phyloP scores from a whole-genome alignment of 2,797 vertebrate species.

The Eospalax fontanierii region DNA sequence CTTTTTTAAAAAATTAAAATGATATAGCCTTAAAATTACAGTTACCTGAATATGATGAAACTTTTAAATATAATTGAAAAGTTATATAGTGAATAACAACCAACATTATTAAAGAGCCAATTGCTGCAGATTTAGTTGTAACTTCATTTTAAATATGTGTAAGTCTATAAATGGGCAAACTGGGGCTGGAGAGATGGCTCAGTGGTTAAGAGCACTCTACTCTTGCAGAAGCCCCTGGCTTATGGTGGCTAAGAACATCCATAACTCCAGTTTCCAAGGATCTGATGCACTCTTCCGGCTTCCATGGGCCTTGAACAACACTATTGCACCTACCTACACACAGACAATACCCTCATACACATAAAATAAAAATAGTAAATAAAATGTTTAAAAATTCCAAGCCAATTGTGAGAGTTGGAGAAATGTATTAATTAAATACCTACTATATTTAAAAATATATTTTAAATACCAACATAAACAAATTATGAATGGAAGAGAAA shows the following conservation, averaged over 20 bases:
- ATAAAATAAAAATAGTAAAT: too few species aligned
- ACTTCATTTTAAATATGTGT: neutral
- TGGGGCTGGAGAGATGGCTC: too few species aligned
- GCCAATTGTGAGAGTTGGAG: neutral
- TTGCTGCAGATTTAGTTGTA: neutral
- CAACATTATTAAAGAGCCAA: neutral
- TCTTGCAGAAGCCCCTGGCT: too few species aligned
- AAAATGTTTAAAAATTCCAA: too few species aligned
- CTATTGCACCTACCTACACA: too few species aligned
- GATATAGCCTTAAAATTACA: neutral
- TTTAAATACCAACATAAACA: neutral
- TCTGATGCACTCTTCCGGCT: too few species aligned
- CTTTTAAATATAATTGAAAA: neutral
- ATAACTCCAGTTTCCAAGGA: too few species aligned
- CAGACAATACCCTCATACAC: too few species aligned
- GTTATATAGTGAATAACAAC: neutral
- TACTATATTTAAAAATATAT: neutral
- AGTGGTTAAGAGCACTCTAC: too few species aligned
- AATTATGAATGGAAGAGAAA: neutral
- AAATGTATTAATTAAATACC: neutral
- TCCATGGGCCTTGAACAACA: too few species aligned
- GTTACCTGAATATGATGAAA: neutral
- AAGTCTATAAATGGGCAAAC: neutral
- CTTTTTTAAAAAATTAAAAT: neutral
- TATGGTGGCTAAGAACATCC: too few species aligned